Evolutionary conservation across 2,113 vertebrate genomes (phyloP).

Genomic region (Engraulis encrasicolus): DNA sequence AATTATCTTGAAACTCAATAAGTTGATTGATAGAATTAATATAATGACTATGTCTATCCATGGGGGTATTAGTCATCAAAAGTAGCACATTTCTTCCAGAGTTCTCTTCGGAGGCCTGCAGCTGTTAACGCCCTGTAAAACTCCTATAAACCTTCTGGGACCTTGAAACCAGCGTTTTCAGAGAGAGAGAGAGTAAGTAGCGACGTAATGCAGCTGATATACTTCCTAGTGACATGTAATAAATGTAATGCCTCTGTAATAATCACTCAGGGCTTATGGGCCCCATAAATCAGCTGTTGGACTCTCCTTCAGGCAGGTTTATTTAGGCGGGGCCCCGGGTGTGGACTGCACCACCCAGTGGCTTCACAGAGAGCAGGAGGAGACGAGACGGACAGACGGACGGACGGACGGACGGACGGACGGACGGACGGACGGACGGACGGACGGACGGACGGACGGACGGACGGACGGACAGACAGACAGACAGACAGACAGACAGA

Average conservation of each 20-base stretch:
- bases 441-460: not conserved
- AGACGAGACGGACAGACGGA: too few species aligned
- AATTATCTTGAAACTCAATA: not conserved
- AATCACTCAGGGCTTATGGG: not conserved
- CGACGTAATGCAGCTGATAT: not conserved
- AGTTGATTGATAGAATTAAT: not conserved
- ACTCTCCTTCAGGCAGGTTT: not conserved
- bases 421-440: not conserved
- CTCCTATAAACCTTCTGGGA: constrained; percentile 3
- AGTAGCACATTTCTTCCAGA: not conserved
- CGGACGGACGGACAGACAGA: too few species aligned
- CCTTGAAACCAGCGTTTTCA: not conserved
- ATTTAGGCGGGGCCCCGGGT: not conserved
- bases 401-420: not conserved
- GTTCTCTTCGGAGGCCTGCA: not conserved
- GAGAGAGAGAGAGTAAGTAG: constrained; percentile 2
- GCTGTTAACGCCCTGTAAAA: not conserved
- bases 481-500: not conserved
- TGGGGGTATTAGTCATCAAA: not conserved
- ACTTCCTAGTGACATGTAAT: not conserved
- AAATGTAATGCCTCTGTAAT: not conserved
- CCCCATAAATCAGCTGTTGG: not conserved
- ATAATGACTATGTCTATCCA: not conserved
- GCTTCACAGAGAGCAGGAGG: too few species aligned
- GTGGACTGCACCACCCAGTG: not conserved